Base-by-base conservation (phyloP, 2,797 vertebrate genomes). In the Anabacerthia variegaticeps region DNA sequence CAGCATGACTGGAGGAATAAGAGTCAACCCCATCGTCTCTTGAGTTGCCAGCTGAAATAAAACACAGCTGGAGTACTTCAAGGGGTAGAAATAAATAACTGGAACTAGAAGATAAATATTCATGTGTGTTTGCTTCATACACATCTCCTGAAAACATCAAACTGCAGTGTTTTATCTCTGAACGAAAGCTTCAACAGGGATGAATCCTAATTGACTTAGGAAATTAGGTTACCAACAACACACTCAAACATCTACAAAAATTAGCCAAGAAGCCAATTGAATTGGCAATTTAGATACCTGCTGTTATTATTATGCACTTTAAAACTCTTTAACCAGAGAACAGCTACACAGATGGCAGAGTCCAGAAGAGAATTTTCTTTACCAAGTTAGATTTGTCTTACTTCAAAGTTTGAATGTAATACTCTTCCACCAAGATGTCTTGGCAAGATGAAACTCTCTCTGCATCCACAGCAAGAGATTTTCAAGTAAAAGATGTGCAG, bases 141-240 rank as follows among this genome's bases (percentile, higher is more conserved):
- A 34, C 17, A 54, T 74, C 93, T 95, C 69, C 81, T 72, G 69
- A 91, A 96, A 95, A 79, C 85, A 92, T 88, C 93, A 88, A 91
- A 87, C 93, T 76, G 51, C 69, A 72, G 41, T 28, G 71, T 95
- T 97, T 97, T 92, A 96, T 95, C 94, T 96, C 86, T 82, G 77
- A 95, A 93, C 84, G 78, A 96, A 93, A 96, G 92, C 82, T 90
- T 72, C 89, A 86, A 67, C 68, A 36, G 91, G 15, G 68, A 90
- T 83, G 90, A 91, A 82, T 95, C 78, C 77, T 91, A 95, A 96
- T 32, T 94, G 85, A 88, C 66, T 95, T 69, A 59, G 21, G 27
- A 92, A 97, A 97, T 95, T 74, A 93, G 95, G 95, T 88, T 96
- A 95, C 71, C 80, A 79, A 88, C 90, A 79, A 72, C 73, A 88